Base-by-base conservation (phyloP, 2,888 invertebrate species). In the Acanthosoma haemorrhoidale region DNA sequence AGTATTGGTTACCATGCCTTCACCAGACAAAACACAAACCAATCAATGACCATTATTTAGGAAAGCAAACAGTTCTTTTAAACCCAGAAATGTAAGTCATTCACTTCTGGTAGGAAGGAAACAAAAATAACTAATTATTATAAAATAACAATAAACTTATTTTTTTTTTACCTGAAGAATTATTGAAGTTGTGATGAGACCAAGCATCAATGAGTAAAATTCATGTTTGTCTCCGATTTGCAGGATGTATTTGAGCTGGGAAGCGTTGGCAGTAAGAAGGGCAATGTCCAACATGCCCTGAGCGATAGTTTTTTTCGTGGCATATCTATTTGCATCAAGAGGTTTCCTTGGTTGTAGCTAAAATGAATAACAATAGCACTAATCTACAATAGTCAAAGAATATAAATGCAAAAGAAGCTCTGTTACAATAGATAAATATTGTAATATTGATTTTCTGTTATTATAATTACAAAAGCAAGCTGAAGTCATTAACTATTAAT, bases 221-320 rank as follows among this genome's bases (percentile, higher is more conserved):
- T 92, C 91, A 79, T 94, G 92, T 77, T 88, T 87, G 43, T 89
- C 87, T 4, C 92, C 92, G 38, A 90, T 89, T 84, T 90, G 91
- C 0, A 94, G 84, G 32, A 94, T 88, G 77, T 93, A 93, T 79
- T 93, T 93, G 38, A 94, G 82, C 79, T 94, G 94, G 0, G 92
- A 91, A 3, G 93, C 93, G 78, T 94, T 94, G 1, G 93, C 92
- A 1, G 93, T 93, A 64, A 94, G 82, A 73, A 94, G 81, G 1
- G 94, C 93, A 70, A 94, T 91, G 79, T 94, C 93, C 76, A 94
- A 84, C 87, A 94, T 90, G 4, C 94, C 93, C 83, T 94, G 94
- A 0, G 94, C 92, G 70, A 94, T 92, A 0, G 93, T 93, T 81
- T 94, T 94, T 81, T 94, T 94, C 9, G 93, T 93, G 21, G 94